These are phyloP conservation scores for Stichopus horrens DNA, from an alignment of 53 echinoderm and acorn worm genomes.

Conservation along the genomic window DNA sequence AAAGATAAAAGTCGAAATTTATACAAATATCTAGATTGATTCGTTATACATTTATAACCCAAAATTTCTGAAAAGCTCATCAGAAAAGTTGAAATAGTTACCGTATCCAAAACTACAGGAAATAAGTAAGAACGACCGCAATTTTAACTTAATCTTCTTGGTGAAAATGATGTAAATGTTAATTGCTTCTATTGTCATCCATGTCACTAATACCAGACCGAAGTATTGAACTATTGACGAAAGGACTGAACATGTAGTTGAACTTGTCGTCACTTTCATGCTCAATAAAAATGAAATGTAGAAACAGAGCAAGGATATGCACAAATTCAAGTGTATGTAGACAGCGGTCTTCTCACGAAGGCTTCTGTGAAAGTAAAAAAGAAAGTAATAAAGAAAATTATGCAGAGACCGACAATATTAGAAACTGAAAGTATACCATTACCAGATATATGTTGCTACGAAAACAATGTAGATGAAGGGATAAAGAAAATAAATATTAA, in stretches of 20 bases:
- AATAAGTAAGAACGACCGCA: conserved; percentile 46
- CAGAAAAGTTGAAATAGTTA: not conserved
- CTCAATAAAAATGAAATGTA: conserved; percentile 62
- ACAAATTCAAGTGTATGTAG: conserved; percentile 61
- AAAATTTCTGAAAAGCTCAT: no score
- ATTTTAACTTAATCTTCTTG: conserved; percentile 35
- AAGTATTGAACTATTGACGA: conserved; percentile 66
- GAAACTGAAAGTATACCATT: not conserved
- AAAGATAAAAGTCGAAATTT: no score
- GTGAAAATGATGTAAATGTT: conserved; percentile 70
- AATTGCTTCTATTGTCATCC: conserved; percentile 75
- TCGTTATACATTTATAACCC: no score
- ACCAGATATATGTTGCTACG: not conserved
- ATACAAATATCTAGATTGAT: no score
- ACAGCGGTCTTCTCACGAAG: conserved; percentile 54
- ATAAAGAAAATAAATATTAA: not conserved
- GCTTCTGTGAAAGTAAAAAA: not conserved
- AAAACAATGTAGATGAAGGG: not conserved
- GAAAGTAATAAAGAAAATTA: not conserved
- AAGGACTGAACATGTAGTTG: conserved; percentile 50
- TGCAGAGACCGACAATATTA: not conserved
- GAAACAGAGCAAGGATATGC: conserved; percentile 58
- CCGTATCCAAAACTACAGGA: conserved; percentile 57
- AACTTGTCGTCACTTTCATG: conserved; percentile 36
- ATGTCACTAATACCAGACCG: conserved; percentile 57